phyloP scores from a whole-genome alignment of 2,797 vertebrate species.

The Phataginus tetradactyla region DNA sequence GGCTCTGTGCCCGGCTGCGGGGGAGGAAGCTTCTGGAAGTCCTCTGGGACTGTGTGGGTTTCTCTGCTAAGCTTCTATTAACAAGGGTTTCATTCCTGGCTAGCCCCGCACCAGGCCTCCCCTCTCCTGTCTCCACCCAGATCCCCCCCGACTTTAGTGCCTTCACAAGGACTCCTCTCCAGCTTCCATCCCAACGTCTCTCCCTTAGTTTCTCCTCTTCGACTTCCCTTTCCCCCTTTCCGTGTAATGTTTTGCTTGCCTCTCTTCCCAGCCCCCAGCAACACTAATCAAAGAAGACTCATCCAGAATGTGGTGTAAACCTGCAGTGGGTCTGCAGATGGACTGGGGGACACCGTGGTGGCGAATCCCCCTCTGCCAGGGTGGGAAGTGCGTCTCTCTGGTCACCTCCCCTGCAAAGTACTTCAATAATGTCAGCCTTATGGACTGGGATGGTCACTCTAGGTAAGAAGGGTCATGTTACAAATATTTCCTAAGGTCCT shows the following conservation, averaged over 20 bases:
- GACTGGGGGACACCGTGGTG: neutral
- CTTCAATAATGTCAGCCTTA: rapidly evolving
- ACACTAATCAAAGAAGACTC: neutral
- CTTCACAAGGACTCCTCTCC: neutral
- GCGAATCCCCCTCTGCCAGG: neutral
- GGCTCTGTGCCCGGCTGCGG: neutral
- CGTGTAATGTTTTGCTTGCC: neutral
- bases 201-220: neutral
- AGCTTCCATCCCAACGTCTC: neutral
- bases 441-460: no score
- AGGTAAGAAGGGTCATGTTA: neutral
- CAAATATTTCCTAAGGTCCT: neutral
- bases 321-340: no score
- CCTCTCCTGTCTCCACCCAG: no score
- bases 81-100: neutral
- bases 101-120: no score
- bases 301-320: neutral
- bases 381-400: neutral
- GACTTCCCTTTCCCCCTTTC: neutral
- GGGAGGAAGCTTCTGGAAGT: neutral
- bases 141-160: neutral
- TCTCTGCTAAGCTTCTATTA: neutral
- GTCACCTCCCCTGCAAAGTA: neutral
- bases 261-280: rapidly evolving
- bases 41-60: neutral